Conservation (phyloP, 2,113 vertebrate species). For the Anser cygnoides region DNA sequence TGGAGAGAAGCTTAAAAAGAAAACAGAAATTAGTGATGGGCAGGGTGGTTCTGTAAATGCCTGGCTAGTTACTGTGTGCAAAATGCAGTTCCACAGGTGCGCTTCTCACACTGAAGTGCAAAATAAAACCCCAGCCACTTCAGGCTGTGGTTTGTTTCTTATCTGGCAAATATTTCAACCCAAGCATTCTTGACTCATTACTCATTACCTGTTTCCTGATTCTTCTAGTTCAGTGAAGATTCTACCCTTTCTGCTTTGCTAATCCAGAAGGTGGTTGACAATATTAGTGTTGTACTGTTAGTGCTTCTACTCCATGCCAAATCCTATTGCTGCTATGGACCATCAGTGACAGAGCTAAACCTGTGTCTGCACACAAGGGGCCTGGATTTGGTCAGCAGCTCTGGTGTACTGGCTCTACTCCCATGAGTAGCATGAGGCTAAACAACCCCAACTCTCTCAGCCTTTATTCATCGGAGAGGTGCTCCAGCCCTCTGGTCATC, state of each 20-base stretch:
- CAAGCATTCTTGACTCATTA: background rate
- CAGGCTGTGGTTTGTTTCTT: background rate
- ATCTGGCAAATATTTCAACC: background rate
- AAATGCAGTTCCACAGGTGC: fast-evolving
- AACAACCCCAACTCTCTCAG: no score
- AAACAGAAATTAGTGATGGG: background rate
- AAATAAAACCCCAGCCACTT: background rate
- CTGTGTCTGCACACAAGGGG: fast-evolving
- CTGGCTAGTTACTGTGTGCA: background rate
- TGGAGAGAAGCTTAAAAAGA: conserved; percentile 81
- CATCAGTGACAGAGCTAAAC: background rate
- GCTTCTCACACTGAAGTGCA: background rate
- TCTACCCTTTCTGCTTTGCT: background rate
- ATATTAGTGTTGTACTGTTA: no score
- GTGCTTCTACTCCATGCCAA: background rate
- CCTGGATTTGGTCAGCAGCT: fast-evolving
- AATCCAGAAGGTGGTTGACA: background rate
- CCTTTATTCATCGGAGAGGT: no score
- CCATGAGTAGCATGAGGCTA: fast-evolving
- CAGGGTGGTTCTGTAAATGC: background rate
- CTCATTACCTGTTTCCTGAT: background rate
- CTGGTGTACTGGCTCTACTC: fast-evolving
- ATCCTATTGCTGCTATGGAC: background rate
- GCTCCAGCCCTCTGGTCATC: no score
- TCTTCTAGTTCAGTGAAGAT: background rate